Conservation (phyloP, 1,140 invertebrate genomes). For the Dendroctonus valens region DNA sequence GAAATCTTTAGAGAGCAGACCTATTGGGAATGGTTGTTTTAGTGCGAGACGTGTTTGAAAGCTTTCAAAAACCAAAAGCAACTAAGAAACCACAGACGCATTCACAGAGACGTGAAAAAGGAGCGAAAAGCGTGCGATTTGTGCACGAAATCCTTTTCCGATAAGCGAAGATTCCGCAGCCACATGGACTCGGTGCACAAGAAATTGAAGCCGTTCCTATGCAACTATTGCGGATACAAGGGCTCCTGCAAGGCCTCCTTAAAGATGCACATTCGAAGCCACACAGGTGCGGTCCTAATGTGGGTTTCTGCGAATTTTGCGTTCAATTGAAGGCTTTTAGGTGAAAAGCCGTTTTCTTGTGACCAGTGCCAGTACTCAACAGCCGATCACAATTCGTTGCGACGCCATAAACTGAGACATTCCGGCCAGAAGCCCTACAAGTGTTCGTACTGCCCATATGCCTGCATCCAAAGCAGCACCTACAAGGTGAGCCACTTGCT, state of each 20-base stretch:
- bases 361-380: constrained; percentile 72
- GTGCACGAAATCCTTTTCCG: constrained; percentile 62
- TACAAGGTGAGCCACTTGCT: constrained; percentile 54
- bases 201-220: constrained; percentile 68
- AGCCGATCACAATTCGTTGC: constrained; percentile 77
- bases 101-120: constrained; percentile 52
- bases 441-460: constrained; percentile 69
- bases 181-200: constrained; percentile 67
- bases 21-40: constrained; percentile 52
- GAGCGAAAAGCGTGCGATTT: constrained; percentile 54
- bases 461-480: constrained; percentile 64
- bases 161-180: constrained; percentile 58
- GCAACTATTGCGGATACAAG: constrained; percentile 69
- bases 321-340: constrained; percentile 49
- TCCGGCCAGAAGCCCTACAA: constrained; percentile 70
- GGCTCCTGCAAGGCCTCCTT: constrained; percentile 62
- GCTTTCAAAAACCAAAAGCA: constrained; percentile 76
- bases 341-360: constrained; percentile 81
- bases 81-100: constrained; percentile 62
- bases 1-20: no score
- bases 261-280: constrained; percentile 70
- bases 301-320: not conserved
- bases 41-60: constrained; percentile 64
- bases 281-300: constrained; percentile 57
- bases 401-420: constrained; percentile 77